phyloP scores from a whole-genome alignment of 1,140 invertebrate genomes.

The Orussus abietinus region DNA sequence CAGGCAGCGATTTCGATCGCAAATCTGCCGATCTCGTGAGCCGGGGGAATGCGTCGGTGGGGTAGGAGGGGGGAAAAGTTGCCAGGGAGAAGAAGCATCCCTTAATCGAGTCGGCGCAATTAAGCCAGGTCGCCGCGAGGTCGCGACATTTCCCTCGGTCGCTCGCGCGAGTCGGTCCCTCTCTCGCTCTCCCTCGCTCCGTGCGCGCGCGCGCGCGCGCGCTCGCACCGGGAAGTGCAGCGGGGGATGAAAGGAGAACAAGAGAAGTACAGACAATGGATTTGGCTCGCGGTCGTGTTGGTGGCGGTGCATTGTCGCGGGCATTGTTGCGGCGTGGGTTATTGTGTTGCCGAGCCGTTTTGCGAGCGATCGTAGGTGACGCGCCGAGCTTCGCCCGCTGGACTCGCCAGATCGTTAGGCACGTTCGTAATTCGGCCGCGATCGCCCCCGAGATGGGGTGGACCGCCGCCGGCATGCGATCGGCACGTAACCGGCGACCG shows the following conservation, averaged over 20 bases:
- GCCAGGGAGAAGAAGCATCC: no score
- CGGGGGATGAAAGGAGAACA: constrained; percentile 47
- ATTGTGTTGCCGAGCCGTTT: constrained; percentile 47
- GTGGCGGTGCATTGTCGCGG: constrained; percentile 43
- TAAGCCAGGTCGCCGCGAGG: constrained; percentile 29
- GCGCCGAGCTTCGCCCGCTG: constrained; percentile 16
- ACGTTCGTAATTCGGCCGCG: constrained; percentile 34
- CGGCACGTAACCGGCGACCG: neutral
- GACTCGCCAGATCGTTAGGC: constrained; percentile 34
- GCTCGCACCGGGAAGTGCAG: constrained; percentile 23
- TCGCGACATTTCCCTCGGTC: constrained; percentile 28
- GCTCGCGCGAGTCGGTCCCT: no score
- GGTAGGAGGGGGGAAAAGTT: no score
- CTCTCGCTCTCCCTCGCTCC: constrained; percentile 12
- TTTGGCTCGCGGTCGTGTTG: constrained; percentile 42
- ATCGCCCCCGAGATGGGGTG: no score
- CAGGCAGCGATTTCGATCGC: neutral
- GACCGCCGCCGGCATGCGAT: no score
- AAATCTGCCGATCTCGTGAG: neutral
- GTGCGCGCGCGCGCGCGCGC: constrained; percentile 11
- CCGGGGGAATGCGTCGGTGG: no score
- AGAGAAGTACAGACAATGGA: constrained; percentile 49
- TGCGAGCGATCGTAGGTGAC: constrained; percentile 45
- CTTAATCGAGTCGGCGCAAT: constrained; percentile 28
- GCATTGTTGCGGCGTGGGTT: constrained; percentile 47